These are phyloP conservation scores for Sardina pilchardus DNA, from an alignment of 2,113 vertebrate species.

Conservation along the genomic window DNA sequence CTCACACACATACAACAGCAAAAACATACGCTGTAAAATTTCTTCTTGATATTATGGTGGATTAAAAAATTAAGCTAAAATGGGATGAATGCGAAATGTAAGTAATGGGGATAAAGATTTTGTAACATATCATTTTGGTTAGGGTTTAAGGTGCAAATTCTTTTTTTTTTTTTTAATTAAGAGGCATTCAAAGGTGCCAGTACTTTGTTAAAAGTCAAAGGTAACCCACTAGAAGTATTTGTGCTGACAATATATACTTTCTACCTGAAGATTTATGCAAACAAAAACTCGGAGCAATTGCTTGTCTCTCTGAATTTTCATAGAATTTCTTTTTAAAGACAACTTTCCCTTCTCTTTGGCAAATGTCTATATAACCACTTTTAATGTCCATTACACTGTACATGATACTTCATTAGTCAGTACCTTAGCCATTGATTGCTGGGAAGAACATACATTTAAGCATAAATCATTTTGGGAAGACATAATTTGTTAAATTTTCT, in stretches of 20 bases:
- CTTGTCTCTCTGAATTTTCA: conserved; percentile 66
- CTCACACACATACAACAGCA: conserved; percentile 48
- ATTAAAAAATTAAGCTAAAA: not conserved
- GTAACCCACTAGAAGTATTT: conserved; percentile 74
- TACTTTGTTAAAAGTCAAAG: conserved; percentile 61
- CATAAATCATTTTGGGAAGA: conserved; percentile 45
- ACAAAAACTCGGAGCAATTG: conserved; percentile 79
- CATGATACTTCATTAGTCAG: not conserved
- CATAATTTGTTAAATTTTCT: conserved; percentile 28
- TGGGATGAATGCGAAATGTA: not conserved
- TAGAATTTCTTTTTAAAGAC: conserved; percentile 58
- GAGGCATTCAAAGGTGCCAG: conserved; percentile 68
- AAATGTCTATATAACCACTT: conserved; percentile 68
- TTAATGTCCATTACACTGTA: conserved; percentile 45
- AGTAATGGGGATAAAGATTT: not conserved
- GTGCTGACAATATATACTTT: conserved; percentile 83
- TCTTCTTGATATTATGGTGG: conserved; percentile 21
- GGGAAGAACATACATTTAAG: conserved; percentile 44
- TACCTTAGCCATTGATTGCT: conserved; percentile 18
- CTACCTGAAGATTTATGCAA: conserved; percentile 90
- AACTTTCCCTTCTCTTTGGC: conserved; percentile 75
- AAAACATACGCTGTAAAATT: conserved; percentile 30
- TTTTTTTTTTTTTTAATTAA: conserved; percentile 59
- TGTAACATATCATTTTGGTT: conserved; percentile 69
- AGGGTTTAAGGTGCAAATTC: conserved; percentile 78